Evolutionary conservation across 2,888 invertebrate genomes (phyloP).

Genomic region (Helicoverpa assulta): DNA sequence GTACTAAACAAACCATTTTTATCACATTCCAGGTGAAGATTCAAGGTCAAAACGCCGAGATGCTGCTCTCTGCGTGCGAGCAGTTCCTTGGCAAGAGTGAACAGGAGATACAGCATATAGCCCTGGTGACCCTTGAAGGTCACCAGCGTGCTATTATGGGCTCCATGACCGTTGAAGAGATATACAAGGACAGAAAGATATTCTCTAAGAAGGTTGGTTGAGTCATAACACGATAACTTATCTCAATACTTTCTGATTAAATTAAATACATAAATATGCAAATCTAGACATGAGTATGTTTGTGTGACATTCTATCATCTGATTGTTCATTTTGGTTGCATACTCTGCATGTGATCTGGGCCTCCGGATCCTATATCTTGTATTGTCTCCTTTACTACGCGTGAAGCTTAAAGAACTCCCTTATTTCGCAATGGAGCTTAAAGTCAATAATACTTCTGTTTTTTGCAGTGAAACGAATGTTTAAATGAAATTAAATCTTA

Average conservation of each 20-base stretch:
- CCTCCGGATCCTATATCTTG: no score
- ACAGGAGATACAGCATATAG: slow-evolving; percentile 96
- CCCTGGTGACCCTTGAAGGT: slow-evolving; percentile 97
- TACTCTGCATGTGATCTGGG: no score
- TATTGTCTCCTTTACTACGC: no score
- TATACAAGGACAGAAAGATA: slow-evolving; percentile 98
- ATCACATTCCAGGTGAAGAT: slow-evolving; percentile 93
- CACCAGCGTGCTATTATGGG: slow-evolving; percentile 99
- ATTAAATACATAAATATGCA: no score
- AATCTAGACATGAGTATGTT: no score
- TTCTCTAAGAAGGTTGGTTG: slow-evolving; percentile 94
- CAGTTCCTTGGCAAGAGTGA: slow-evolving; percentile 97
- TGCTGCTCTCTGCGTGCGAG: slow-evolving; percentile 97
- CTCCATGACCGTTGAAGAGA: slow-evolving; percentile 98
- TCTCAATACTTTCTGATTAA: no score
- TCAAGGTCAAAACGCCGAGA: slow-evolving; percentile 96
- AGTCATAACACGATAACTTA: background rate
- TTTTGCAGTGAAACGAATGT: no score
- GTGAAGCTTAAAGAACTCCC: no score
- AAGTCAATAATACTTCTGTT: background rate
- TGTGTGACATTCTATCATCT: no score
- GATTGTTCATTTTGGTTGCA: no score
- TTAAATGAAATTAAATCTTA: no score
- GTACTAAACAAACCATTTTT: background rate
- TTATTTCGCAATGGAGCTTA: background rate